Conservation (phyloP, 2,797 vertebrate genomes). For the Schizopygopsis malacanthus region DNA sequence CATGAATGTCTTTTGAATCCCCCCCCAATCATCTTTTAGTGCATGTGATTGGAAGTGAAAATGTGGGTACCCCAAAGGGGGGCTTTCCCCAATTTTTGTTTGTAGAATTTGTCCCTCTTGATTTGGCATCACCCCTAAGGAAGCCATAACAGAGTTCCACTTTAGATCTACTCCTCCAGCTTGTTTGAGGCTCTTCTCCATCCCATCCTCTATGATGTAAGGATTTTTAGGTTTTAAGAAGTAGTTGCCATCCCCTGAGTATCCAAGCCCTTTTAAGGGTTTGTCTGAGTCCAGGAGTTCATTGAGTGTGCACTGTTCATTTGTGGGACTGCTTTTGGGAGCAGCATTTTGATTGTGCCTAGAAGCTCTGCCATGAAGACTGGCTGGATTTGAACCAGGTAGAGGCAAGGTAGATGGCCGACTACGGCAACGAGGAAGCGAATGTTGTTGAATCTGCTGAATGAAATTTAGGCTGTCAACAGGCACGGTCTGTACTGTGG, state of each 20-base stretch:
- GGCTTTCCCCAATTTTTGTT: conserved; percentile 68
- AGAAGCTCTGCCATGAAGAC: conserved; percentile 70
- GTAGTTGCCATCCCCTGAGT: conserved; percentile 61
- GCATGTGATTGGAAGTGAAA: conserved; percentile 68
- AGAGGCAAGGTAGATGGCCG: conserved; percentile 76
- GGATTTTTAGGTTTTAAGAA: conserved; percentile 66
- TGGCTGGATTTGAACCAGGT: conserved; percentile 67
- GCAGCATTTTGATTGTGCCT: conserved; percentile 53
- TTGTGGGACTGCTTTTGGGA: conserved; percentile 64
- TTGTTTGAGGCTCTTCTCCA: conserved; percentile 52
- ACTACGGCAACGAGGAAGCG: conserved; percentile 80
- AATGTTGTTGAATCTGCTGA: conserved; percentile 84
- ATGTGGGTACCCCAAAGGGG: conserved; percentile 76
- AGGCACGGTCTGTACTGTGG: conserved; percentile 80
- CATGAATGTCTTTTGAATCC: conserved; percentile 68
- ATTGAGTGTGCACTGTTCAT: conserved; percentile 64
- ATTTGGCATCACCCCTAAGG: conserved; percentile 79
- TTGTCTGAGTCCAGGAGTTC: conserved; percentile 66
- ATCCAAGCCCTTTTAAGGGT: conserved; percentile 63
- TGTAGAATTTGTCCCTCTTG: conserved; percentile 68
- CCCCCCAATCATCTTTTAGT: conserved; percentile 70
- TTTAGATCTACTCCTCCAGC: conserved; percentile 65
- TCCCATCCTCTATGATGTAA: conserved; percentile 66
- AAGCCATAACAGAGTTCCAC: conserved; percentile 79
- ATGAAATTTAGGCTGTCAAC: conserved; percentile 82